Evolutionary conservation across 2,113 vertebrate species (phyloP).

Genomic region (Pedionomus torquatus): DNA sequence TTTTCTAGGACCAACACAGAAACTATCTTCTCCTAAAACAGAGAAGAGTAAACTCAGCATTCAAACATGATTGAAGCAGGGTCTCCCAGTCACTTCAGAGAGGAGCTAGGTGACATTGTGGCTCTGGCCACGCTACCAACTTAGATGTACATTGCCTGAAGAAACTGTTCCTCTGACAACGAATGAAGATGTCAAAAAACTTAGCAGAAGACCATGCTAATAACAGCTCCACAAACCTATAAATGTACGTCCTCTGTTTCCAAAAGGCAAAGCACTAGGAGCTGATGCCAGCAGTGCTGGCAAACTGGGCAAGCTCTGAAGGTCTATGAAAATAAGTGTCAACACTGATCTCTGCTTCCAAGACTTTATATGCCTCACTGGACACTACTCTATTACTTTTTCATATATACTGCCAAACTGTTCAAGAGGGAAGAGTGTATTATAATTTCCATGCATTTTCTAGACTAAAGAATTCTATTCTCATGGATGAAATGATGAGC

Average conservation of each 20-base stretch:
- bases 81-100: background rate
- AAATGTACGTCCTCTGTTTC: background rate
- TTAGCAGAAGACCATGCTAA: background rate
- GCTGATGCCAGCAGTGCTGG: background rate
- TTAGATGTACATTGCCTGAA: background rate
- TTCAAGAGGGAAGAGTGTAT: background rate
- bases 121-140: background rate
- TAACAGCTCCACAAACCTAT: background rate
- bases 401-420: background rate
- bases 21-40: background rate
- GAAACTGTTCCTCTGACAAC: background rate
- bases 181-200: background rate
- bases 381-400: background rate
- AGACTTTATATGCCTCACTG: background rate
- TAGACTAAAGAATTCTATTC: background rate
- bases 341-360: background rate
- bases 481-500: accelerated
- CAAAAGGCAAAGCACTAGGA: background rate
- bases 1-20: background rate
- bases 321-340: background rate
- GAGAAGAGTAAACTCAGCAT: background rate
- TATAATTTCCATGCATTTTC: background rate
- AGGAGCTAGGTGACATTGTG: background rate
- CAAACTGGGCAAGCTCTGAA: background rate
- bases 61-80: background rate